A percentile compares a stretch with the other conserved stretches of the same genome.
Conservation (phyloP, 1,140 invertebrate species). For the Ridgeia piscesae region DNA sequence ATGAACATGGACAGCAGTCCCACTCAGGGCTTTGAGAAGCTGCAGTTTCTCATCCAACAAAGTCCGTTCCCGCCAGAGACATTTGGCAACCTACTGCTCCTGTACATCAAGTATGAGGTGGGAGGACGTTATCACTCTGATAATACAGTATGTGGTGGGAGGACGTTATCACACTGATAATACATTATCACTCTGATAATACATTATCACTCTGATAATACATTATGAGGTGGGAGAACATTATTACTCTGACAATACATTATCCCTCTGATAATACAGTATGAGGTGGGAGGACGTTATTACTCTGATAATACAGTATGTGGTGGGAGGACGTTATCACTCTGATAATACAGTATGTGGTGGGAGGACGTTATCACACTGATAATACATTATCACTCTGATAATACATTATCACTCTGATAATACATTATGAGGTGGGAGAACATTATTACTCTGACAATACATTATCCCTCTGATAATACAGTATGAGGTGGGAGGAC, state of each 20-base stretch:
- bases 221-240: slow-evolving; percentile 72
- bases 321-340: slow-evolving; percentile 57
- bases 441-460: background rate
- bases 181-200: too few species aligned
- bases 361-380: slow-evolving; percentile 34
- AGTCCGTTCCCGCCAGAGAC: slow-evolving; percentile 94
- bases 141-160: slow-evolving; percentile 78
- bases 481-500: slow-evolving; percentile 75
- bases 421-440: slow-evolving; percentile 75
- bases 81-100: slow-evolving; percentile 90
- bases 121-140: slow-evolving; percentile 13
- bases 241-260: background rate
- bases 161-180: background rate
- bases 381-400: too few species aligned
- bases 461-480: too few species aligned
- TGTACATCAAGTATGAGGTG: slow-evolving; percentile 92
- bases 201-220: background rate
- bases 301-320: slow-evolving; percentile 70
- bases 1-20: slow-evolving; percentile 90
- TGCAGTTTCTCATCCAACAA: slow-evolving; percentile 95
- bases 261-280: too few species aligned
- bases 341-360: slow-evolving; percentile 76
- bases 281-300: slow-evolving; percentile 66
- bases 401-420: background rate
- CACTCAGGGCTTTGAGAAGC: slow-evolving; percentile 91